Evolutionary conservation across 2,113 vertebrate species (phyloP).

Genomic region (Indicator maculatus): DNA sequence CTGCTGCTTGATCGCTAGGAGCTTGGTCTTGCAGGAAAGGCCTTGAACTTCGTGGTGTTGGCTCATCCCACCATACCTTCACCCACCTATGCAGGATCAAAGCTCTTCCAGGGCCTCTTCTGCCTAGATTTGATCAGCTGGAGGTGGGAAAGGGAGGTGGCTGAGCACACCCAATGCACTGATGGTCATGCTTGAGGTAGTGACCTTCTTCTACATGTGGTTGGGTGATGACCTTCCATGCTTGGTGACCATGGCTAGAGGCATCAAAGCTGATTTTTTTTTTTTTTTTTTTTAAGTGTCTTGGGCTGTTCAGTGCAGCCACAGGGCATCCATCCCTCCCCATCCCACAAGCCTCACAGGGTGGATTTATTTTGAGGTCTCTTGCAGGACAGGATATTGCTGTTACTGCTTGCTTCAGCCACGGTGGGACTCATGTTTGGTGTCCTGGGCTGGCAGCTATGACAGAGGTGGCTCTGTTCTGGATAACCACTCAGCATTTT

Average conservation of each 20-base stretch:
- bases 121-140: not conserved
- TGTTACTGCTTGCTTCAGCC: accelerated
- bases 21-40: not conserved
- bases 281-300: not conserved
- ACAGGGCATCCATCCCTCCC: accelerated
- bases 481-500: accelerated
- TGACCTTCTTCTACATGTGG: not conserved
- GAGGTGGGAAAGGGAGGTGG: not conserved
- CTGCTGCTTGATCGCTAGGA: not conserved
- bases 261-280: not conserved
- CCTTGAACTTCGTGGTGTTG: accelerated
- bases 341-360: accelerated
- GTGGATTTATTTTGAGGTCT: not conserved
- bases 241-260: accelerated
- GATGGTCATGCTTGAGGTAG: accelerated
- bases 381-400: not conserved
- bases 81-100: accelerated
- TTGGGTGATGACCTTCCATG: not conserved
- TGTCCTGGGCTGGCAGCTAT: accelerated
- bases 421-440: accelerated
- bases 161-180: accelerated
- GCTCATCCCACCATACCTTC: not conserved
- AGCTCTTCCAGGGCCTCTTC: accelerated
- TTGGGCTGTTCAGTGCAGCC: not conserved
- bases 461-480: not conserved